phyloP scores from a whole-genome alignment of 2,888 invertebrate species.

The Phania funesta region DNA sequence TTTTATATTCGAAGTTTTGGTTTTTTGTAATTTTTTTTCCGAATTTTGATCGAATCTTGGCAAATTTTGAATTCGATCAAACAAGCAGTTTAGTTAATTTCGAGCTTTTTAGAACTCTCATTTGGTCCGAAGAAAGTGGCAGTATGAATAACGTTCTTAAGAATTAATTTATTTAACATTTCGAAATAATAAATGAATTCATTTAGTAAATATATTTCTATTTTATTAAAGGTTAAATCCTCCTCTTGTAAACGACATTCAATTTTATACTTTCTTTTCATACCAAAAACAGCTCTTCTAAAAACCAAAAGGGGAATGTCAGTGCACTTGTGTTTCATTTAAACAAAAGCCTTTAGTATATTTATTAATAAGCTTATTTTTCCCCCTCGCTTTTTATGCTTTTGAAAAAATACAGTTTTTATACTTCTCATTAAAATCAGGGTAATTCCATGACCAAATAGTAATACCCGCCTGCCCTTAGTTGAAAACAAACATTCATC shows the following conservation, averaged over 20 bases:
- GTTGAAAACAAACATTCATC: conserved; percentile 41
- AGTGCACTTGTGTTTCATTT: neutral
- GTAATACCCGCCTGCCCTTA: conserved; percentile 13
- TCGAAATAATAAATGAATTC: neutral
- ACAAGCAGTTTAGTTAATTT: too few relatives aligned
- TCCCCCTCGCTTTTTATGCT: neutral
- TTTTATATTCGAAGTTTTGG: too few relatives aligned
- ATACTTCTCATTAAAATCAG: conserved; percentile 35
- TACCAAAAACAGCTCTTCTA: neutral
- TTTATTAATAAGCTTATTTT: conserved; percentile 27
- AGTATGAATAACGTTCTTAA: too few relatives aligned
- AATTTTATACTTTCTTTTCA: conserved; percentile 5
- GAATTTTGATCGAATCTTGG: too few relatives aligned
- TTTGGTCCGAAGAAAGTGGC: too few relatives aligned
- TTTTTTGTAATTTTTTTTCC: too few relatives aligned
- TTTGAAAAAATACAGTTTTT: neutral
- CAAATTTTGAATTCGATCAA: too few relatives aligned
- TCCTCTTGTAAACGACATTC: conserved; percentile 17
- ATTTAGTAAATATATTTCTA: neutral
- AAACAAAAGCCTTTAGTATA: conserved; percentile 21
- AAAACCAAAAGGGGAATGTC: neutral
- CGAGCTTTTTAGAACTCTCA: too few relatives aligned
- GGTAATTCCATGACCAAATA: conserved; percentile 50
- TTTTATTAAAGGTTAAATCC: neutral
- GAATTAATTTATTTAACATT: too few relatives aligned